Conservation (phyloP, 2,888 invertebrate species). For the Lithophane semibrunnea region DNA sequence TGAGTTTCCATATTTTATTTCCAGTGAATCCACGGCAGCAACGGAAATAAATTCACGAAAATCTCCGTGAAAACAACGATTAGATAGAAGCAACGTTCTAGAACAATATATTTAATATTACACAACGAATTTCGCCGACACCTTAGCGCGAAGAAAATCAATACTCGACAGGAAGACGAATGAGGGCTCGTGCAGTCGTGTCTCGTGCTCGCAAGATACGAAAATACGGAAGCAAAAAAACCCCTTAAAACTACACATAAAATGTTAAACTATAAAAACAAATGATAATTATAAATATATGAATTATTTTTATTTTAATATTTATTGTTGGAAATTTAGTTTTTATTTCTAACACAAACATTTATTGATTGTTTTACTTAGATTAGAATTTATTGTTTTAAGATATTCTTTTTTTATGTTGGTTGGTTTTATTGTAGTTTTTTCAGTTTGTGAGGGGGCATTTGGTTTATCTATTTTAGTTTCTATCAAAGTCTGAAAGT, state of each 20-base stretch:
- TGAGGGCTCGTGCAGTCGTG: neutral
- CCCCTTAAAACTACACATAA: slow-evolving; percentile 49
- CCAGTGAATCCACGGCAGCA: neutral
- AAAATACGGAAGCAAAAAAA: slow-evolving; percentile 53
- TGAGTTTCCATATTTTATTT: neutral
- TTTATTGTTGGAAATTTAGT: too few relatives aligned
- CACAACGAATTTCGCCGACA: slow-evolving; percentile 49
- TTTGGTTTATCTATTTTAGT: too few relatives aligned
- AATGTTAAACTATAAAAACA: too few relatives aligned
- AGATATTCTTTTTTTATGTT: too few relatives aligned
- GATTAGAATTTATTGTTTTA: too few relatives aligned
- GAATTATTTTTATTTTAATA: too few relatives aligned
- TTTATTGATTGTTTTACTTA: too few relatives aligned
- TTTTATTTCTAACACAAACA: too few relatives aligned
- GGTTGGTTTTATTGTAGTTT: too few relatives aligned
- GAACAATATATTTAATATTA: slow-evolving; percentile 45
- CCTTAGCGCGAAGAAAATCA: slow-evolving; percentile 58
- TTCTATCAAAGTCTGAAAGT: slow-evolving; percentile 51
- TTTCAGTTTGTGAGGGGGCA: too few relatives aligned
- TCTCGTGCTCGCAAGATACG: neutral
- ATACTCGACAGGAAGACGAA: slow-evolving; percentile 52
- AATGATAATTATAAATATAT: too few relatives aligned
- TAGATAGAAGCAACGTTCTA: slow-evolving; percentile 2
- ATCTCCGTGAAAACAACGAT: neutral
- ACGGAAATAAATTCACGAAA: slow-evolving; percentile 19